Conservation (phyloP, 1,140 invertebrate species). For the Drosophila kikkawai region DNA sequence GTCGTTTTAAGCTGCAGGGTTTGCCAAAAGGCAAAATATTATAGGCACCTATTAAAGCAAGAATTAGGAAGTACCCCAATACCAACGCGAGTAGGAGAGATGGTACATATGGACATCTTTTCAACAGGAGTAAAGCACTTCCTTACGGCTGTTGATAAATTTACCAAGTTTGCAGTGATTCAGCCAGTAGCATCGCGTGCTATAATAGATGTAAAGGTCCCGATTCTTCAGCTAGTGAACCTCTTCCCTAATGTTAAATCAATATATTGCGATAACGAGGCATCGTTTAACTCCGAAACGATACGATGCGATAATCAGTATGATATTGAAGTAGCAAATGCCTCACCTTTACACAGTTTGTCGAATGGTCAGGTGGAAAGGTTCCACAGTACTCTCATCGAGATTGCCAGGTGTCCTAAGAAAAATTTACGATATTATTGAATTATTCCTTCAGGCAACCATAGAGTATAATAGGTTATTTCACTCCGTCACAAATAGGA, state of each 20-base stretch:
- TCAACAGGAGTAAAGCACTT: not conserved
- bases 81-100: not conserved
- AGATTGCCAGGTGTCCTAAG: not conserved
- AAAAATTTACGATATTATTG: not conserved
- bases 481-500: not conserved
- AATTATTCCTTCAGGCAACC: not conserved
- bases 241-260: not conserved
- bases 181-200: not conserved
- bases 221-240: not conserved
- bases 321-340: not conserved
- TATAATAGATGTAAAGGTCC: not conserved
- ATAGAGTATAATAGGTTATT: not conserved
- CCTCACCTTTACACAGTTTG: conserved; percentile 3
- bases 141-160: too few species aligned
- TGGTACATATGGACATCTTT: not conserved
- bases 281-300: not conserved
- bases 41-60: not conserved
- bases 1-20: too few species aligned
- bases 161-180: not conserved
- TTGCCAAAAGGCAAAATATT: not conserved
- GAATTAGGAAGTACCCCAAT: not conserved
- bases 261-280: not conserved
- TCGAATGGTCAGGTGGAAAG: not conserved
- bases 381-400: not conserved
- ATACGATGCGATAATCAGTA: not conserved